phyloP scores from a whole-genome alignment of 2,113 vertebrate species.

The Rhineura floridana region DNA sequence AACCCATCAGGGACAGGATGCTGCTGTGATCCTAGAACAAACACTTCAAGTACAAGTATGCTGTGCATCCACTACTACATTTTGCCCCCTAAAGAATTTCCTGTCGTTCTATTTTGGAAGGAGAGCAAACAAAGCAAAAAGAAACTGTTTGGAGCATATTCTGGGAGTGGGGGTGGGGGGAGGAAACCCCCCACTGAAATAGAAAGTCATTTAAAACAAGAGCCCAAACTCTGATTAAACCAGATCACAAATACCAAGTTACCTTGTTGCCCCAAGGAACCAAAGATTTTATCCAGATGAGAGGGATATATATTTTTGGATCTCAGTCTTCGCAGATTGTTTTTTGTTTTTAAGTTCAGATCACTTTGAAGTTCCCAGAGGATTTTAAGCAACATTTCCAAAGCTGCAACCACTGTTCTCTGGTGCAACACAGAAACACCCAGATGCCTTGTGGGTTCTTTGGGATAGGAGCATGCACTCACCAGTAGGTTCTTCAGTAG shows the following conservation, averaged over 20 bases:
- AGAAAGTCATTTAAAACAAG: slow-evolving; percentile 46
- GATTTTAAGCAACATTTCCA: background rate
- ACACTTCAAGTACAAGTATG: slow-evolving; percentile 49
- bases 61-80: slow-evolving; percentile 47
- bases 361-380: background rate
- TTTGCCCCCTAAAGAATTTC: slow-evolving; percentile 55
- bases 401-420: background rate
- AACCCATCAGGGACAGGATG: slow-evolving; percentile 42
- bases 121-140: slow-evolving; percentile 62
- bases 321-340: background rate
- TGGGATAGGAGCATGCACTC: background rate
- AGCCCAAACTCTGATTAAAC: slow-evolving; percentile 34
- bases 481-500: background rate
- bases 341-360: background rate
- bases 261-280: slow-evolving; percentile 4
- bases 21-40: slow-evolving; percentile 57
- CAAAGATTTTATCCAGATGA: background rate
- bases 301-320: background rate
- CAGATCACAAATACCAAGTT: background rate
- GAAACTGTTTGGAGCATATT: slow-evolving; percentile 57
- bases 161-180: background rate
- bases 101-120: slow-evolving; percentile 66
- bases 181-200: slow-evolving; percentile 35
- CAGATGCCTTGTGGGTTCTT: background rate
- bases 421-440: background rate